Conservation (phyloP, 2,888 invertebrate genomes). For the Conomelus anceps region DNA sequence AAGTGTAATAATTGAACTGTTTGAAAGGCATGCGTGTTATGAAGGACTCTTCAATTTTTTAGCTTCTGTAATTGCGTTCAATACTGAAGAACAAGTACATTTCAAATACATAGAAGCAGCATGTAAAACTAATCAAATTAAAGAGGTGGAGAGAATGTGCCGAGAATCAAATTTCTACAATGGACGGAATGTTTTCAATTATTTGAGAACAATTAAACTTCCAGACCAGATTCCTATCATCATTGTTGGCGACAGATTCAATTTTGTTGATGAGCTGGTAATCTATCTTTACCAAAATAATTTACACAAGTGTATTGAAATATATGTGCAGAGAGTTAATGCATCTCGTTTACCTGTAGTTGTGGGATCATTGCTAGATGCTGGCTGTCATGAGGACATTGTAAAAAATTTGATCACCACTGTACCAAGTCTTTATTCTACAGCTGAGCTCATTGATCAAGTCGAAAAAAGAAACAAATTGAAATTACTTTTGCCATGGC, state of each 20-base stretch:
- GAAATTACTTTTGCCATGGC: constrained; percentile 90
- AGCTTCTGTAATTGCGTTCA: constrained; percentile 98
- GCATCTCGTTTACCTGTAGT: constrained; percentile 96
- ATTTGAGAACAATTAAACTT: constrained; percentile 96
- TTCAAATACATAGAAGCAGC: constrained; percentile 99
- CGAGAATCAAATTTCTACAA: constrained; percentile 98
- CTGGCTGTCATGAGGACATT: constrained; percentile 97
- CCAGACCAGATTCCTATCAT: constrained; percentile 97
- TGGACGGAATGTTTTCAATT: constrained; percentile 97
- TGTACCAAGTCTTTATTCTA: constrained; percentile 91
- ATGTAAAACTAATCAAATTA: constrained; percentile 98
- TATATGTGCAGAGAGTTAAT: constrained; percentile 65
- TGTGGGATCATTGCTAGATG: constrained; percentile 92
- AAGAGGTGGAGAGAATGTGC: constrained; percentile 97
- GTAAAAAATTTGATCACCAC: constrained; percentile 97
- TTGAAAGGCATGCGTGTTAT: constrained; percentile 97
- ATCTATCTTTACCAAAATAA: constrained; percentile 64
- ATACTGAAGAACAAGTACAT: constrained; percentile 97
- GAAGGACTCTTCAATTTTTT: constrained; percentile 98
- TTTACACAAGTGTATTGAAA: constrained; percentile 83
- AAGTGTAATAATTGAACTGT: constrained; percentile 89
- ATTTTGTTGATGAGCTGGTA: constrained; percentile 60
- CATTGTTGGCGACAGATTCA: constrained; percentile 85
- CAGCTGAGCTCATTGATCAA: constrained; percentile 95
- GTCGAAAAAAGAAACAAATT: constrained; percentile 87